phyloP scores from a whole-genome alignment of 2,888 invertebrate species.

The Polylopha cassiicola region DNA sequence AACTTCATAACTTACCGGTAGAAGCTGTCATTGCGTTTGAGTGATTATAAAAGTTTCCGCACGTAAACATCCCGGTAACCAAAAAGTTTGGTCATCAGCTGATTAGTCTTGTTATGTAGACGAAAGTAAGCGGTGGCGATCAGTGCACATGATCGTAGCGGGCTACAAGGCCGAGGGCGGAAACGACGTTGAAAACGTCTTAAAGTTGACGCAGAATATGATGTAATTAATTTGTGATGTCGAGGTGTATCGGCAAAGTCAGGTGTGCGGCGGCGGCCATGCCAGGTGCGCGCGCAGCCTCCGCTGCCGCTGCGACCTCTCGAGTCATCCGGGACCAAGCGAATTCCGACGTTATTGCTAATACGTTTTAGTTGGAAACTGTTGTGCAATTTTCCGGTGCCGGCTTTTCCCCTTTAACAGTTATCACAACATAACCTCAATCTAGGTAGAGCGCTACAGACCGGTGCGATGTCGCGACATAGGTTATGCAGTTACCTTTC shows the following conservation, averaged over 20 bases:
- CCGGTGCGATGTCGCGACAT: slow-evolving; percentile 48
- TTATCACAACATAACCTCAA: slow-evolving; percentile 77
- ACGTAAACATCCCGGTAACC: slow-evolving; percentile 62
- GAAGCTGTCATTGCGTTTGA: slow-evolving; percentile 45
- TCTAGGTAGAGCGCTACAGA: slow-evolving; percentile 56
- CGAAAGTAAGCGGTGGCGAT: slow-evolving; percentile 40
- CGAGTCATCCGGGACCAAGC: slow-evolving; percentile 42
- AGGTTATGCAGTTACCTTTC: slow-evolving; percentile 34
- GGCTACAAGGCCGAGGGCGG: slow-evolving; percentile 36
- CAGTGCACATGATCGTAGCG: slow-evolving; percentile 40
- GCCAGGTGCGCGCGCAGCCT: slow-evolving; percentile 73
- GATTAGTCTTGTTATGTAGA: slow-evolving; percentile 56
- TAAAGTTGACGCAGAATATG: slow-evolving; percentile 34
- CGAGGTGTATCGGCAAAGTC: slow-evolving; percentile 64
- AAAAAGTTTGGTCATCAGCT: slow-evolving; percentile 73
- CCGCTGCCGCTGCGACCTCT: slow-evolving; percentile 49
- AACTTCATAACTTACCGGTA: slow-evolving; percentile 37
- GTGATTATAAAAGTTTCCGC: slow-evolving; percentile 50
- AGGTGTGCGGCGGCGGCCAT: slow-evolving; percentile 73
- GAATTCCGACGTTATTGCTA: slow-evolving; percentile 57
- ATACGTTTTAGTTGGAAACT: slow-evolving; percentile 50
- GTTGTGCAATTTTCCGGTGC: slow-evolving; percentile 37
- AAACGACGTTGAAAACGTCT: slow-evolving; percentile 30
- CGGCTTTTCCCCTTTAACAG: slow-evolving; percentile 63
- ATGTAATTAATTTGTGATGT: slow-evolving; percentile 62